A percentile compares a stretch with the other conserved stretches of the same genome.
phyloP scores from a whole-genome alignment of 2,113 vertebrate species.

The Xenopus laevis region DNA sequence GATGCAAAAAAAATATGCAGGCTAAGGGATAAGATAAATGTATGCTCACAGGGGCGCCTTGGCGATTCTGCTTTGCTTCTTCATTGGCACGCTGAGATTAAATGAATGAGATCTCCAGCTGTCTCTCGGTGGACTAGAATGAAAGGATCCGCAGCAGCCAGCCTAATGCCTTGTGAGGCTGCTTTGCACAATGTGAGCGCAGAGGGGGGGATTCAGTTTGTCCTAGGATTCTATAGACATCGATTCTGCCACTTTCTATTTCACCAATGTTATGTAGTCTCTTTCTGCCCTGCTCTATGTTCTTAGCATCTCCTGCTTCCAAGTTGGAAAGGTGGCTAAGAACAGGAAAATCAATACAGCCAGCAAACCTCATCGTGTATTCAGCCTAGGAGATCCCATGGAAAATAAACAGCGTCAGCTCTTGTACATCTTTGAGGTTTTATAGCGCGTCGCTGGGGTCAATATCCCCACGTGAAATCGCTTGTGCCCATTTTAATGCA shows the following conservation, averaged over 20 bases:
- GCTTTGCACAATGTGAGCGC: neutral
- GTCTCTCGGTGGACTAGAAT: slow-evolving; percentile 1
- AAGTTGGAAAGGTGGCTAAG: neutral
- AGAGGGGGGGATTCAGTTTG: too few relatives aligned
- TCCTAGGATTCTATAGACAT: neutral
- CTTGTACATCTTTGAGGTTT: neutral
- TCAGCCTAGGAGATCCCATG: neutral
- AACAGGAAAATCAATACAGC: neutral
- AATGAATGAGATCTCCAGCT: slow-evolving; percentile 37
- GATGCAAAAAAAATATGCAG: slow-evolving; percentile 15
- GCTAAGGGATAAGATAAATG: neutral
- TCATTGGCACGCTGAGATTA: slow-evolving; percentile 20
- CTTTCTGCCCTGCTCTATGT: neutral
- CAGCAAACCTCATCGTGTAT: neutral
- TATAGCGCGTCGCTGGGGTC: neutral
- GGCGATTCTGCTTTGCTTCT: slow-evolving; percentile 9
- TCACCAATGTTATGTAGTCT: neutral
- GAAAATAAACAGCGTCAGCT: neutral
- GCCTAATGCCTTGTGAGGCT: slow-evolving; percentile 8
- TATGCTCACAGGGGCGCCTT: slow-evolving; percentile 7
- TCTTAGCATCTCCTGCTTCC: too few relatives aligned
- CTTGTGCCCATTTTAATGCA: slow-evolving; percentile 1
- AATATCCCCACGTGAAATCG: neutral
- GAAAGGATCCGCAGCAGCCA: slow-evolving; percentile 14
- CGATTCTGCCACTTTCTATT: neutral